Base-by-base conservation (phyloP, 1,140 invertebrate genomes). In the Ctenoplectra terminalis region DNA sequence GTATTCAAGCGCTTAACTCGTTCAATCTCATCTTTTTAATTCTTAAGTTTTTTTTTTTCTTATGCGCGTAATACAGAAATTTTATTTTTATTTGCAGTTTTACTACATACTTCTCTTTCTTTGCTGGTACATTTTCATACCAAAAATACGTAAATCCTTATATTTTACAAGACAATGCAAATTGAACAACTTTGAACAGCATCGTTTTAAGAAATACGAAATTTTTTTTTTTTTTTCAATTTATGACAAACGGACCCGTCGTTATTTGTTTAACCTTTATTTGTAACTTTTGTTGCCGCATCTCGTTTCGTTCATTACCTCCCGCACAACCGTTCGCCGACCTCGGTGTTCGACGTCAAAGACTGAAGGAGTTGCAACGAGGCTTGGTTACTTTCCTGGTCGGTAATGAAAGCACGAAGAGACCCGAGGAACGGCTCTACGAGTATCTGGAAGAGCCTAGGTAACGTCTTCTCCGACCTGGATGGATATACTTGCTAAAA, bases 341-440 rank as follows among this genome's bases (percentile, higher is more conserved):
- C 84, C n/a, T 60, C 75, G 31, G 64, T 72, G 75, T 52, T 71
- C 66, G 63, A 71, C 77, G 61, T 77, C 74, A 70, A 82, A 92
- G 91, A 88, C 87, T 91, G 81, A 89, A 90, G 88, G 90, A 90
- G 81, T 88, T 91, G 54, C 90, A 89, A 67, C 88, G 84, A 67
- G 88, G 88, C 73, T 74, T 89, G 87, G 89, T 92, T 87, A 90
- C 89, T 83, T 89, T 90, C 73, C 79, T 91, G 85, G 87, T 88
- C 64, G 83, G 82, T 88, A 91, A 92, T 84, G 83, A 90, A 87
- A 91, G 82, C 88, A 88, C 84, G 61, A 70, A 85, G 80, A 90
- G 86, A 82, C 74, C 86, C 48, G 85, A 89, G 63, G 89, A 79
- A 85, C 89, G 84, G 66, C 86, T 90, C 56, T 90, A 89, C 87